phyloP scores from a whole-genome alignment of 2,797 vertebrate genomes.

The Channa striata region DNA sequence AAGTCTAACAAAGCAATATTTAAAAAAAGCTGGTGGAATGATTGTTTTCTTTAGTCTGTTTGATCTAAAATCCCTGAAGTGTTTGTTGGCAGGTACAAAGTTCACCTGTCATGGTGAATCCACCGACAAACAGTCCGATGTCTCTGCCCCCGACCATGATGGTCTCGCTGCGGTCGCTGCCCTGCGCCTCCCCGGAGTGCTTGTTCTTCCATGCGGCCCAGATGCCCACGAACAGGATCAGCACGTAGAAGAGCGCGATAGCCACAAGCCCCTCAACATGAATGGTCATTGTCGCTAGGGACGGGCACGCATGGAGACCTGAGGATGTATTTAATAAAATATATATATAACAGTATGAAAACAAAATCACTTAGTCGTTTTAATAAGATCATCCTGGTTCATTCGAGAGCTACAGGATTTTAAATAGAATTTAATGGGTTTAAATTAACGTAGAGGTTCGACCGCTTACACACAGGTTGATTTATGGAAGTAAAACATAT shows the following conservation, averaged over 20 bases:
- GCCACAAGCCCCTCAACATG: conserved; percentile 95
- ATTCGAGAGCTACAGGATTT: not conserved
- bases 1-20: not conserved
- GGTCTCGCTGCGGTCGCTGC: conserved; percentile 91
- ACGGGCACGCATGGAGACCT: conserved; percentile 79
- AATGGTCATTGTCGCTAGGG: conserved; percentile 88
- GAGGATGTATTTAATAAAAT: not conserved
- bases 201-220: conserved; percentile 99
- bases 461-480: not conserved
- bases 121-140: conserved; percentile 96
- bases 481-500: not conserved
- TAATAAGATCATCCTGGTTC: not conserved
- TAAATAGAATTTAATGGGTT: not conserved
- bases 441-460: not conserved
- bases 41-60: not conserved
- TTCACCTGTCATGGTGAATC: conserved; percentile 97
- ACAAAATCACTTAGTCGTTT: too few relatives aligned
- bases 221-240: conserved; percentile 95
- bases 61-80: not conserved
- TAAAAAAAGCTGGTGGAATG: not conserved
- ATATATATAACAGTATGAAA: not conserved
- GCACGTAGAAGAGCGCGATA: conserved; percentile 93
- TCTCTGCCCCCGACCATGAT: conserved; percentile 98
- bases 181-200: conserved; percentile 88
- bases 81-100: not conserved